Base-by-base conservation (phyloP, 2,888 invertebrate genomes). In the Caenorhabditis wallacei region DNA sequence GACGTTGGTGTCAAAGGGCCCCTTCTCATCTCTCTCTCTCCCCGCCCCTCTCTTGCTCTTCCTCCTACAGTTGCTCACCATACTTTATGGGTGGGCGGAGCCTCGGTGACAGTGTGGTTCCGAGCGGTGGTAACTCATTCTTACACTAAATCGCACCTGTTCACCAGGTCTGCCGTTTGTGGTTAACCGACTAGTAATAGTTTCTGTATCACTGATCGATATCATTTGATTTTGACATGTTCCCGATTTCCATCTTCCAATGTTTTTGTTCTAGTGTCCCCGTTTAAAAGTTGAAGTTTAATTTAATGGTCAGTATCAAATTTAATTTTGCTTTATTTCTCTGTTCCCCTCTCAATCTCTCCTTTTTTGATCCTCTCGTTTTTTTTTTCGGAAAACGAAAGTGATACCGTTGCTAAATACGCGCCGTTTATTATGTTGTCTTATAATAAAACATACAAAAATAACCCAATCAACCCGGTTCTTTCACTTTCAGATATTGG, bases 401-500 rank as follows among this genome's bases (percentile, higher is more conserved):
- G 56, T 74, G 64, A 74, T 74, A 74, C 74, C 74, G 74, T 74
- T 74, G 64, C 56, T 46, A 56, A 35, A 54, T 56, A 20, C 43
- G 30, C 51, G 24, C 57, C n/a, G n/a, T n/a, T n/a, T n/a, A n/a
- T n/a, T n/a, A n/a, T n/a, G 46, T 53, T 63, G 61, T 71, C 59
- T 59, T 40, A 51, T 53, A n/a, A n/a, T n/a, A 40, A 71, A 63
- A 63, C 61, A 56, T 37, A 24, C 37, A 24, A 54, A 53, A 48
- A 64, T 48, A 35, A 53, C 66, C 26, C 40, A 13, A 8, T 11
- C 40, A 13, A 37, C 35, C 57, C 57, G 35, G 57, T 57, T 24
- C 40, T 61, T 5, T 20, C n/a, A 51, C 7, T 76, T 76, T 53
- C 76, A 76, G 76, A 76, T 69, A 69, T 76, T 69, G 76, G 76